Evolutionary conservation across 2,888 invertebrate species (phyloP), one percentile per base, ranked within the genome.

Genomic region (Drosophila barbarae): DNA sequence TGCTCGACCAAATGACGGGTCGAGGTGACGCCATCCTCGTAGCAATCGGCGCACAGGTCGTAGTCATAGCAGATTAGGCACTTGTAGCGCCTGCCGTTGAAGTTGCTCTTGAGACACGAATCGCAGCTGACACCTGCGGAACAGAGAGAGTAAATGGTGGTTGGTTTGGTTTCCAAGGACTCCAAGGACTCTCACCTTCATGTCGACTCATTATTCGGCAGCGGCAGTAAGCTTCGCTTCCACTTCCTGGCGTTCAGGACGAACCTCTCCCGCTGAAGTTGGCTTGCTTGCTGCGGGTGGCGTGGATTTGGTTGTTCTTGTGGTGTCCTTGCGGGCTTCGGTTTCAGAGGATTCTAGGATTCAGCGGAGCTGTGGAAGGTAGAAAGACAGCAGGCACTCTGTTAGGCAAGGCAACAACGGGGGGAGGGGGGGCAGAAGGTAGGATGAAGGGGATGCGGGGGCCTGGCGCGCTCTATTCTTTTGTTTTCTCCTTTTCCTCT

Each of bases 11-110:
- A 95, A 90, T 99, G 99, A 86, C 97, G 93, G 77, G 96, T 95
- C 84, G 95, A 96, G 73, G 95, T 95, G 75, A 95, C 95, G 86
- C 96, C 96, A 85, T 94, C 94, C 90, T 98, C 98, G 90, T 96
- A 98, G 90, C 98, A 99, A 86, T 94, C 93, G 87, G 97, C 96
- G 91, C 99, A 99, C 87, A 99, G 92, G 92, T 99, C 99, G 92
- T 98, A 99, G 92, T 99, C 99, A 91, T 97, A 98, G 92, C 99
- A 99, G 87, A 98, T 95, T 90, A 99, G 93, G 92, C 99, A 99
- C 93, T 99, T 99, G 91, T 98, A 99, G 87, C 99, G 94, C 90
- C 97, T 94, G 87, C 98, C 98, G 90, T 96, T 93, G 90, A 99
- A 99, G 91, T 98, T 98, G 90, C 96, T 96, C 92, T 97, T 97